Evolutionary conservation across 2,888 invertebrate genomes (phyloP).

Genomic region (Acleris literana): DNA sequence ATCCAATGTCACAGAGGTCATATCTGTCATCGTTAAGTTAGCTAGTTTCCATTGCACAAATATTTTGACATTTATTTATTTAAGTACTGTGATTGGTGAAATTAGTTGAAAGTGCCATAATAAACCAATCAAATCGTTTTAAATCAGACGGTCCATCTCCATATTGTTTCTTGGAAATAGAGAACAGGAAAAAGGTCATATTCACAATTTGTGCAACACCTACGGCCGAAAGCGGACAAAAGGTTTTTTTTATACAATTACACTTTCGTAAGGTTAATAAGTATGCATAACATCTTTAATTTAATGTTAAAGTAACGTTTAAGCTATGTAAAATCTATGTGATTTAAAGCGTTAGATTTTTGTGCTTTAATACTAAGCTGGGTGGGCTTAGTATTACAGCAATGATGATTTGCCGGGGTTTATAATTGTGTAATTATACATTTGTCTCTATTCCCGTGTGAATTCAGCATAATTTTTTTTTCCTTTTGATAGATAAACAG

Average conservation of each 20-base stretch:
- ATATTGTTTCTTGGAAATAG: background rate
- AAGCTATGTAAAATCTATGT: too few species aligned
- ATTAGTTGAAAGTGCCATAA: background rate
- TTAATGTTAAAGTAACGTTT: too few species aligned
- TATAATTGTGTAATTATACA: background rate
- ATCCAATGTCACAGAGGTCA: conserved; percentile 57
- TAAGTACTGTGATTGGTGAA: conserved; percentile 39
- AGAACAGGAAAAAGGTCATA: conserved; percentile 25
- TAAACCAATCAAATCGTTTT: background rate
- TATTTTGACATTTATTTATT: conserved; percentile 5
- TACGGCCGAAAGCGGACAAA: background rate
- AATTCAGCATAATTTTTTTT: background rate
- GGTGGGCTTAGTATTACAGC: too few species aligned
- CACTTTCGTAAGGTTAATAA: background rate
- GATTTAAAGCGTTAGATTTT: background rate
- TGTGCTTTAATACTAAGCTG: background rate
- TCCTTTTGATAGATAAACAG: conserved; percentile 35
- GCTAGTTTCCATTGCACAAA: conserved; percentile 37
- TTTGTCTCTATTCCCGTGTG: background rate
- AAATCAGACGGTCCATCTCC: background rate
- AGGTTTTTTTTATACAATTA: background rate
- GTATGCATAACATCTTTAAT: conserved; percentile 12
- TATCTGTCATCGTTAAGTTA: conserved; percentile 32
- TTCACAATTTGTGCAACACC: conserved; percentile 24
- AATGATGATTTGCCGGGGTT: background rate